A percentile compares a stretch with the other conserved stretches of the same genome.
Evolutionary conservation across 2,888 invertebrate species (phyloP).

Genomic region (Lithophane socia): DNA sequence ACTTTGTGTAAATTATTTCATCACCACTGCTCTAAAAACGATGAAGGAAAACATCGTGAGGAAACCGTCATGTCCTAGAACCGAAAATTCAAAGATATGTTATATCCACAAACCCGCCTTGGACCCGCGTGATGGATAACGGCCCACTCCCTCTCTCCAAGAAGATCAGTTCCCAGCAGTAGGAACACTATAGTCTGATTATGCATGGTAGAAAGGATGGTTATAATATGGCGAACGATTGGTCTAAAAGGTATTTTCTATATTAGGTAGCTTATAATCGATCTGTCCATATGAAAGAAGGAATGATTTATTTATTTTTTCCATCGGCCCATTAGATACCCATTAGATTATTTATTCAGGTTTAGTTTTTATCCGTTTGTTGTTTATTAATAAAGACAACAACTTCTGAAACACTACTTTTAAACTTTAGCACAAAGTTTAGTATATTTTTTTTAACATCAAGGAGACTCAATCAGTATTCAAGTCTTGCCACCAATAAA

Average conservation of each 20-base stretch:
- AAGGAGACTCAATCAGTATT: slow-evolving; percentile 29
- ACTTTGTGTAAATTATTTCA: too few species aligned
- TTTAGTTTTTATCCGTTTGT: neutral
- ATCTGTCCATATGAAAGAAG: neutral
- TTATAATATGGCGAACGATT: neutral
- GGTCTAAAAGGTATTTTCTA: neutral
- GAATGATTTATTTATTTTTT: too few species aligned
- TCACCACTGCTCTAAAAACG: too few species aligned
- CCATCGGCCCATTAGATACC: neutral
- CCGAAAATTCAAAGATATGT: too few species aligned
- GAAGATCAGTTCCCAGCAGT: too few species aligned
- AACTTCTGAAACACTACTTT: neutral
- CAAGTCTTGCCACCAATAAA: slow-evolving; percentile 32
- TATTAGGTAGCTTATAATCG: neutral
- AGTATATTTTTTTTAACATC: slow-evolving; percentile 15
- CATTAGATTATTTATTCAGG: neutral
- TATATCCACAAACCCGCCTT: too few species aligned
- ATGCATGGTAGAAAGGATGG: neutral
- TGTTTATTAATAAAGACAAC: neutral
- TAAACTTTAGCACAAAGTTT: neutral
- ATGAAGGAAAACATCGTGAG: too few species aligned
- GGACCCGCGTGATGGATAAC: too few species aligned
- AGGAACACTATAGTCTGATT: too few species aligned
- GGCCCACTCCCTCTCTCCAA: too few species aligned
- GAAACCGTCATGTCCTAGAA: too few species aligned